phyloP scores from a whole-genome alignment of 2,797 vertebrate species.

The Strix occidentalis region DNA sequence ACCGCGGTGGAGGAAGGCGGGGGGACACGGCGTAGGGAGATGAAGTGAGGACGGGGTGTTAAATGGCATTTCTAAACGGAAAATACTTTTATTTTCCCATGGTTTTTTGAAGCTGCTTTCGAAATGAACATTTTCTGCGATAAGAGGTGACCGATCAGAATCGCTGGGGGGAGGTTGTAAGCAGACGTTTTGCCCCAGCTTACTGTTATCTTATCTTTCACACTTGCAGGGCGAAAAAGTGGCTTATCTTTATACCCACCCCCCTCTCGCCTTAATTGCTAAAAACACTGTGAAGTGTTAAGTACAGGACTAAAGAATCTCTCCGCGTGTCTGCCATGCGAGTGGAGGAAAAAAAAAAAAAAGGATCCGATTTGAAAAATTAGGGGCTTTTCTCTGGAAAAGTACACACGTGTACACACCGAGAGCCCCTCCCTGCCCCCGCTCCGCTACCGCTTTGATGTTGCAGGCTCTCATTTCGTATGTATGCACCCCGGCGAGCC shows the following conservation, averaged over 20 bases:
- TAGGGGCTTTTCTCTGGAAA: constrained; percentile 18
- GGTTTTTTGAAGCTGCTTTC: constrained; percentile 66
- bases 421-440: not conserved
- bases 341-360: not conserved
- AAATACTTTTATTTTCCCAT: constrained; percentile 62
- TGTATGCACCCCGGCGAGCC: not conserved
- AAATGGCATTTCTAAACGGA: constrained; percentile 65
- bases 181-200: constrained; percentile 76
- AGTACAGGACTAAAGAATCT: constrained; percentile 67
- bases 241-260: constrained; percentile 79
- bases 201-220: constrained; percentile 81
- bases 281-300: constrained; percentile 76
- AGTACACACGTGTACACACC: not conserved
- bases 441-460: constrained; percentile 25
- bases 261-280: constrained; percentile 78
- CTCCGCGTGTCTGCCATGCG: constrained; percentile 51
- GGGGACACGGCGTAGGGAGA: not conserved
- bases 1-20: not conserved
- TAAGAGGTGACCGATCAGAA: constrained; percentile 79
- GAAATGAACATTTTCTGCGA: constrained; percentile 72
- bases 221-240: constrained; percentile 78
- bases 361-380: constrained; percentile 25
- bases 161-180: constrained; percentile 68
- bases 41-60: constrained; percentile 24
- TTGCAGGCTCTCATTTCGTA: constrained; percentile 26